Evolutionary conservation across 2,113 vertebrate species (phyloP), one percentile per base, ranked within the genome.

Genomic region (Mesoclemmys tuberculata): DNA sequence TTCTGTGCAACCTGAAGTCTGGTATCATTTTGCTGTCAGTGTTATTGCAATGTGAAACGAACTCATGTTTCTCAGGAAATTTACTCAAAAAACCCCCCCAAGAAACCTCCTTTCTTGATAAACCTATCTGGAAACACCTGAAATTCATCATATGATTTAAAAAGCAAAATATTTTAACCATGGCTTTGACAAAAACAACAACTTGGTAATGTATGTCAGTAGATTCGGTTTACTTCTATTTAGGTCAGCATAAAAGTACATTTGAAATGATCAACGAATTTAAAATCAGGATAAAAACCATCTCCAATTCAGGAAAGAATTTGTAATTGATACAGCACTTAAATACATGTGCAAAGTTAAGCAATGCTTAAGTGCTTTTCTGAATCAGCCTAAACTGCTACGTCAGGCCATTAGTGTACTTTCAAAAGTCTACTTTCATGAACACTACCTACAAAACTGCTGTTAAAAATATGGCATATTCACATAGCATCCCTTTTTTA

Each of bases 21-120:
- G 46, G 12, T 51, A 35, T 0, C 31, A 41, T 6, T 48, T 22
- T 41, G 6, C 8, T 16, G 0, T 21, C 0, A 10, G 0, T 38
- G 21, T 2, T 31, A 41, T 3, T 0, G 0, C 19, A 79, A 24
- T 31, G 41, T 31, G 19, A 29, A 0, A 0, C 0, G 4, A 22
- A 13, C 13, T 74, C 12, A 4, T 8, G 0, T 10, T 31, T 27
- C 54, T 5, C 68, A 38, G 11, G 2, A 38, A 8, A 35, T 85
- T 54, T 26, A 31, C 75, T 1, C 0, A 0, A 52, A 74, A 24
- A 74, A 75, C n/a, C n/a, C n/a, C n/a, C n/a, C n/a, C n/a, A n/a
- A n/a, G n/a, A 46, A 80, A 54, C 31, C n/a, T n/a, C n/a, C n/a
- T 51, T 6, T 8, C 44, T 13, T 52, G 6, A 89, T 80, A 85